Conservation (phyloP, 2,113 vertebrate genomes). For the Urocynchramus pylzowi region DNA sequence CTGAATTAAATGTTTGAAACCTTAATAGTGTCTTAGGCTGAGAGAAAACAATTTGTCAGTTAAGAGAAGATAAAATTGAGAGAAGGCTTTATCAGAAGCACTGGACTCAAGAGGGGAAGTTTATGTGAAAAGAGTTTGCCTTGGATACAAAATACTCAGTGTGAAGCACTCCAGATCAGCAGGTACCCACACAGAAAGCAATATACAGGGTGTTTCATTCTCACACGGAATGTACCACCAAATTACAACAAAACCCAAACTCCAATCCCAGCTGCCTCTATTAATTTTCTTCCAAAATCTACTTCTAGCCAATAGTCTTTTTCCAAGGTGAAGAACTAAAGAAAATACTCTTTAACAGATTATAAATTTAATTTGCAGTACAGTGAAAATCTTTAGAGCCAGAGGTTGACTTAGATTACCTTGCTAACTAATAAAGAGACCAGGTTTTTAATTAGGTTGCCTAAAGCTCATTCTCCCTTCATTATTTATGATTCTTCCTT, state of each 20-base stretch:
- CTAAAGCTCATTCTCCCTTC: constrained; percentile 63
- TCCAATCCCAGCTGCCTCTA: not conserved
- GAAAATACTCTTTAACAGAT: not conserved
- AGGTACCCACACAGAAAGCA: not conserved
- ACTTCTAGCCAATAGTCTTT: not conserved
- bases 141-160: not conserved
- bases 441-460: constrained; percentile 64
- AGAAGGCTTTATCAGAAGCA: not conserved
- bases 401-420: constrained; percentile 59
- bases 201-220: not conserved
- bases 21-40: not conserved
- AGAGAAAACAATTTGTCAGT: not conserved
- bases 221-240: not conserved
- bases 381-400: constrained; percentile 36
- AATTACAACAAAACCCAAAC: not conserved
- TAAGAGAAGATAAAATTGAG: not conserved
- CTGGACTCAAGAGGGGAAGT: not conserved
- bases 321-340: not conserved
- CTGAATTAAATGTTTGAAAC: not conserved
- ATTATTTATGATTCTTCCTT: constrained; percentile 64
- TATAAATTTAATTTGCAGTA: constrained; percentile 15
- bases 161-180: not conserved
- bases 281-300: not conserved
- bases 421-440: constrained; percentile 45
- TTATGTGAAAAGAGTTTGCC: not conserved